Evolutionary conservation across 2,797 vertebrate genomes (phyloP), one percentile per base, ranked within the genome.

Genomic region (Schizopygopsis pylzovi): DNA sequence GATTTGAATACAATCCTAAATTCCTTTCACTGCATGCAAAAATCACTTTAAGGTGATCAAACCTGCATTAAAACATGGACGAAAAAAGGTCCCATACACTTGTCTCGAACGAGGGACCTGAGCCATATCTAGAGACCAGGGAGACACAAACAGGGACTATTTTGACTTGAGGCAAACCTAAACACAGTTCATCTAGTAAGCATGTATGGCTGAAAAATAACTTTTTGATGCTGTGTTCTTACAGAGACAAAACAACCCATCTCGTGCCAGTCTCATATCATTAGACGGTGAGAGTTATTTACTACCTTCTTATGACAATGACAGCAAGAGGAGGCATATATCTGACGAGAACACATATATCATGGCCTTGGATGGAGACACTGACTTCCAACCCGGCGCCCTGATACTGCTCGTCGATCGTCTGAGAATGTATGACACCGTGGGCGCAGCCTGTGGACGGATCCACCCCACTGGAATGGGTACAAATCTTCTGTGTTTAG

Each of bases 391-490:
- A 0, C 96, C 96, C 2, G 93, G 94, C 84, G 95, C 96, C 83
- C 86, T 96, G 73, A 93, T 96, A 90, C 90, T 96, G 61, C 92
- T 96, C 20, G 91, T 96, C 0, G 96, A 96, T 89, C 95, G 96
- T 86, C 95, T 89, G 86, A 93, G 95, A 86, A 95, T 95, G 95
- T 96, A 96, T 88, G 87, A 88, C 0, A 94, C 90, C 43, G 96
- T 96, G 6, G 96, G 96, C n/a, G 96, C 96, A 73, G 96, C 95
- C 20, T 96, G 96, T 89, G 96, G 96, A 84, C 94, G 96, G 90
- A 96, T 96, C 85, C 96, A 96, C 87, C 96, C 96, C 1, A 96
- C 96, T 79, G 96, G 96, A 85, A 96, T 95, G 94, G 96, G 96
- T 96, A 91, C 91, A 94, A 45, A 45, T 28, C 6, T 8, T 59